Evolutionary conservation across 2,113 vertebrate genomes (phyloP).

Genomic region (Cygnus atratus): DNA sequence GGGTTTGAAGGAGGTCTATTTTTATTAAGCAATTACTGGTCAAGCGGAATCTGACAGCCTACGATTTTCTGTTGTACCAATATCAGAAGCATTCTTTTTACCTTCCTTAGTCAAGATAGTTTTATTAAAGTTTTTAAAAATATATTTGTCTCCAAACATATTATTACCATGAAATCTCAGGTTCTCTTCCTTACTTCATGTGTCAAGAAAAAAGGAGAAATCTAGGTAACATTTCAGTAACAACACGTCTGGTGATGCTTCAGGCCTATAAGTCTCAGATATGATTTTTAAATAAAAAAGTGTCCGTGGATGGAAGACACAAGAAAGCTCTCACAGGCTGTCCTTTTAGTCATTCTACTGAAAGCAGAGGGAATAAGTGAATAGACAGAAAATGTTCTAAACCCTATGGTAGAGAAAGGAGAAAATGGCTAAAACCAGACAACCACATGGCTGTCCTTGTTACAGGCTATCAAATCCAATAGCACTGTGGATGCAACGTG

Average conservation of each 20-base stretch:
- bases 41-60: not conserved
- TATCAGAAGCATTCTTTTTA: not conserved
- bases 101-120: not conserved
- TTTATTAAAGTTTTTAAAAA: not conserved
- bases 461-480: not conserved
- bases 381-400: not conserved
- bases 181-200: accelerated
- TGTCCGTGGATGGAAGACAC: not conserved
- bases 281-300: not conserved
- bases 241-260: not conserved
- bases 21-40: not conserved
- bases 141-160: not conserved
- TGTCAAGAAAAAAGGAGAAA: not conserved
- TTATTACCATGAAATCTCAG: not conserved
- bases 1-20: not conserved
- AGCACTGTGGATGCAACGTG: not conserved
- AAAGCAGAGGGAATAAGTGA: not conserved
- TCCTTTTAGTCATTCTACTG: not conserved
- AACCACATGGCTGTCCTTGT: not conserved
- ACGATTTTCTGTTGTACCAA: not conserved
- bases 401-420: not conserved
- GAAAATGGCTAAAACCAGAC: not conserved
- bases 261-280: not conserved
- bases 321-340: not conserved
- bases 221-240: not conserved